Base-by-base conservation (phyloP, 64 coral and sea anemone genomes). In the Montipora foliosa region DNA sequence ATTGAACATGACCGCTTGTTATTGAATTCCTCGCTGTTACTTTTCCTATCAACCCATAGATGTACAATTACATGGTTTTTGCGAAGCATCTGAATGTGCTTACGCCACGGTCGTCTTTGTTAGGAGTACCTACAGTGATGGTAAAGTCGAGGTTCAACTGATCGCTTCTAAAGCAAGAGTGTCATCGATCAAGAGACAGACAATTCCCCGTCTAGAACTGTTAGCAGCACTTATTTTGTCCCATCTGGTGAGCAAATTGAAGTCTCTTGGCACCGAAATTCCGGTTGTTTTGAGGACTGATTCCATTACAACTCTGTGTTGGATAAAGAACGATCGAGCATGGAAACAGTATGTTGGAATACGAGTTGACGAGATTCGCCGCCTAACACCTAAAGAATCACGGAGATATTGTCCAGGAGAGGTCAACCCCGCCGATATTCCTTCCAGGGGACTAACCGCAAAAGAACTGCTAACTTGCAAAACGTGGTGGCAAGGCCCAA, bases 381-480 rank as follows among this genome's bases (percentile, higher is more conserved):
- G 0, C 6, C 58, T 88, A 48, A 88, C 84, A 19, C 6, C 5
- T 8, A 74, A 74, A 50, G 84, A 76, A 17, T n/a, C 5, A 4
- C 74, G 84, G 84, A 88, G 67, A 88, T 13, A 88, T 49, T 88
- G 84, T 13, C 84, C 84, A 7, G 67, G 84, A 49, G 37, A 72
- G n/a, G 4, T 74, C 3, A 88, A 74, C 67, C 84, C 84, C 16
- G 84, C 84, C 9, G 62, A 87, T 52, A 5, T 87, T 70, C 64
- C 37, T 20, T 74, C 67, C 22, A 13, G 84, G 4, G 84, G 67
- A 49, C 4, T 58, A 49, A 12, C 84, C 17, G 67, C 44, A 6
- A 73, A 88, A 25, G 46, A 74, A 88, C 66, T 74, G 48, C 21
- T 15, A 14, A 74, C 6, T 74, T 19, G 67, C 44, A 13, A 0